These are phyloP conservation scores for Macropis europaea DNA, from an alignment of 2,888 invertebrate species.

Conservation along the genomic window DNA sequence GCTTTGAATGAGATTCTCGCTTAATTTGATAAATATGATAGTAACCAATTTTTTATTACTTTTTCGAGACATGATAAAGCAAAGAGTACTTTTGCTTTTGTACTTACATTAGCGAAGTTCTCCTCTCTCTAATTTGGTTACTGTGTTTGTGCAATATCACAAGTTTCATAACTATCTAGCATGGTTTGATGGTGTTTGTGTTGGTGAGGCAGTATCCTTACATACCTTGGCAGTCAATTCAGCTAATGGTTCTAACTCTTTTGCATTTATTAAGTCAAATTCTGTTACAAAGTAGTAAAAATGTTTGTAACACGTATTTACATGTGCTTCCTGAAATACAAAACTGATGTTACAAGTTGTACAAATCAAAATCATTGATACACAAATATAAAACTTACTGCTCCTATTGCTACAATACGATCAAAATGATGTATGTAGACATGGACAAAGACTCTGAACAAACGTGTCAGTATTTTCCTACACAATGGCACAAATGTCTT, in stretches of 20 bases:
- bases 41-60: background rate
- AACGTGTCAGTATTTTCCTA: slow-evolving; percentile 92
- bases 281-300: slow-evolving; percentile 95
- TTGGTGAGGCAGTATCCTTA: slow-evolving; percentile 80
- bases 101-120: slow-evolving; percentile 21
- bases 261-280: slow-evolving; percentile 89
- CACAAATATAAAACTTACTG: slow-evolving; percentile 82
- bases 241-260: slow-evolving; percentile 91
- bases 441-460: slow-evolving; percentile 95
- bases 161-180: slow-evolving; percentile 60
- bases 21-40: background rate
- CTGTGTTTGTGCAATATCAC: background rate
- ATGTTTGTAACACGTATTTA: slow-evolving; percentile 96
- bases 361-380: background rate
- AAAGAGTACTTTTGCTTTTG: background rate
- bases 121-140: slow-evolving; percentile 8
- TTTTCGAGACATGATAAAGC: background rate
- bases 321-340: slow-evolving; percentile 89
- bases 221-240: slow-evolving; percentile 89
- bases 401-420: slow-evolving; percentile 91
- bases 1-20: slow-evolving; percentile 15
- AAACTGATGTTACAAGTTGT: slow-evolving; percentile 18
- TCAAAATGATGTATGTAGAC: slow-evolving; percentile 98
- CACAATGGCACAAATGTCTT: slow-evolving; percentile 89
- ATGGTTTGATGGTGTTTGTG: slow-evolving; percentile 58